Base-by-base conservation (phyloP, 1,140 invertebrate species). In the Heliconius hermathena region DNA sequence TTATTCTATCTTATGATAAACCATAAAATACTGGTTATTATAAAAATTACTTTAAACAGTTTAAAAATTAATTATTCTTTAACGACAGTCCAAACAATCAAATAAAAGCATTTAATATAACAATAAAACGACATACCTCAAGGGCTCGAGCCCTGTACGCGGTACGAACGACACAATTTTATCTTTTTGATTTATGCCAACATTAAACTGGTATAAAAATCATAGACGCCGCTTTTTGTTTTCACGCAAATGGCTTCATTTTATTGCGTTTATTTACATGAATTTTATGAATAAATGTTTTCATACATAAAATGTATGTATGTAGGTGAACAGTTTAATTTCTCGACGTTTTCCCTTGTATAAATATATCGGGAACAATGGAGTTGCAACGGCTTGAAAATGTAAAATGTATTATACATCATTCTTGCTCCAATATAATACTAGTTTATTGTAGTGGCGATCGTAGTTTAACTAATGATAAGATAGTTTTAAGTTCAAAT, bases 201-300 rank as follows among this genome's bases (percentile, higher is more conserved):
- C 84, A 90, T 89, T 86, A 90, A 90, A 85, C 78, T 78, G 74
- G 78, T 74, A 84, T 86, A 85, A 89, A 88, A 89, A 89, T 89
- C 83, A 87, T 86, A 87, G 87, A 84, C 84, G 70, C 75, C 79
- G 75, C 82, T 84, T 85, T 85, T 86, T 86, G 79, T 89, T 85
- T 84, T 85, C 81, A 87, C 87, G 84, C 80, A 87, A 89, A 88
- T 89, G 81, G 80, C 78, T 71, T 29, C 52, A 72, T 86, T 88
- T 87, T 82, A 83, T 87, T 88, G 82, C 81, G 78, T 20, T 52
- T 81, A 75, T 75, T 76, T 85, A 83, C 84, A 78, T 81, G 81
- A 78, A 74, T 78, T 66, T 72, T 79, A 72, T 80, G 82, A 85
- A 84, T 84, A 82, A 84, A 84, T 78, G 79, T 81, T 85, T 81